Evolutionary conservation across 2,888 invertebrate species (phyloP).

Genomic region (Nomada goodeniana): DNA sequence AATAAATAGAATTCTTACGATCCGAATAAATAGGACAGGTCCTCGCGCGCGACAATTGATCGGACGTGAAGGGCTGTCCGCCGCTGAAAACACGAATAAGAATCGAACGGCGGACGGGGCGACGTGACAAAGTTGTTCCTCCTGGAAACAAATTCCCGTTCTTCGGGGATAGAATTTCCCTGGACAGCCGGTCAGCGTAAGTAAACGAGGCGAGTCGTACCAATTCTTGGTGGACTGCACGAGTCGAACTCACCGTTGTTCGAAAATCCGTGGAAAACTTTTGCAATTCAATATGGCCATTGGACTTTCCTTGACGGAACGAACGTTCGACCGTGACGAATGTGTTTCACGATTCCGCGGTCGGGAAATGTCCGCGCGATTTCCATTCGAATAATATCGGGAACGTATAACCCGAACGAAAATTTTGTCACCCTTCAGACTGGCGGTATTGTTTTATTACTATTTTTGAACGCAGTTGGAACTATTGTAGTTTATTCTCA

Average conservation of each 20-base stretch:
- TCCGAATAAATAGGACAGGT: neutral
- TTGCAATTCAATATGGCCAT: slow-evolving; percentile 64
- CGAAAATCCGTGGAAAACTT: slow-evolving; percentile 62
- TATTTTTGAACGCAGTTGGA: neutral
- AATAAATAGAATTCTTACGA: neutral
- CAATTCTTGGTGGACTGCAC: no score
- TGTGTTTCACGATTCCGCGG: slow-evolving; percentile 17
- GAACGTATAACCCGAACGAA: neutral
- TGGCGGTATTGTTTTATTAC: neutral
- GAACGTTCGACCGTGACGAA: slow-evolving; percentile 33
- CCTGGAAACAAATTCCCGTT: slow-evolving; percentile 47
- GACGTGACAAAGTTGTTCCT: slow-evolving; percentile 37
- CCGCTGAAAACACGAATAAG: neutral
- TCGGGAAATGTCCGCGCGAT: slow-evolving; percentile 24
- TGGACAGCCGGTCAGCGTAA: slow-evolving; percentile 28
- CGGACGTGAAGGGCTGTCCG: neutral
- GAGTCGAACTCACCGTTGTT: slow-evolving; percentile 20
- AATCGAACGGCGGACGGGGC: neutral
- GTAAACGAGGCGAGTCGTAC: slow-evolving; percentile 57
- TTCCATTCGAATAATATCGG: slow-evolving; percentile 29
- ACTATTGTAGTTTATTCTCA: no score
- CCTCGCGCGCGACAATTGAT: slow-evolving; percentile 5
- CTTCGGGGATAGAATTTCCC: slow-evolving; percentile 52
- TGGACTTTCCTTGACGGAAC: slow-evolving; percentile 36
- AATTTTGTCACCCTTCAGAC: neutral